phyloP scores from a whole-genome alignment of 2,888 invertebrate genomes.

The Cataglyphis rosenhaueri region DNA sequence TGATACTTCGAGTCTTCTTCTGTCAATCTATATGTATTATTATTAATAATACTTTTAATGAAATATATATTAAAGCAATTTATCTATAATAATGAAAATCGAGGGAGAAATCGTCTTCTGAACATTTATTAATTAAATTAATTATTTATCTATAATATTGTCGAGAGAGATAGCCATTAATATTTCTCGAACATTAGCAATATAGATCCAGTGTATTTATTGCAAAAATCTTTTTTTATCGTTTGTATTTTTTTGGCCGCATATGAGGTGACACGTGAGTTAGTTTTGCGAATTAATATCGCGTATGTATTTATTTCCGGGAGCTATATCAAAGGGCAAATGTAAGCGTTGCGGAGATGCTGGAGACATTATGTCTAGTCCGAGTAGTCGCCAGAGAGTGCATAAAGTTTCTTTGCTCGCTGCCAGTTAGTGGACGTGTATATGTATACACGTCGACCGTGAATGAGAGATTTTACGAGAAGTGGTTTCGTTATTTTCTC shows the following conservation, averaged over 20 bases:
- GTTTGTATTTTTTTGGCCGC: not conserved
- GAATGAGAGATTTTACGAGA: constrained; percentile 28
- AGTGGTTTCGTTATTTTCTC: not conserved
- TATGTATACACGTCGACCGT: constrained; percentile 5
- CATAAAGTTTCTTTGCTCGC: constrained; percentile 55
- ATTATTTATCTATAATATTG: not conserved
- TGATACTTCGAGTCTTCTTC: not conserved
- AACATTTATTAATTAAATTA: not conserved
- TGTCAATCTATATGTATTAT: not conserved
- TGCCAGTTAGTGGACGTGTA: constrained; percentile 20
- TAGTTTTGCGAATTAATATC: constrained; percentile 26
- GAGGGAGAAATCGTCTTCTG: not conserved
- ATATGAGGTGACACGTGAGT: not conserved
- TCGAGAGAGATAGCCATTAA: not conserved
- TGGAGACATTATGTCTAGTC: constrained; percentile 31
- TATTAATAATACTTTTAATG: not conserved
- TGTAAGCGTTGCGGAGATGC: constrained; percentile 15
- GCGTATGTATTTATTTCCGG: not conserved
- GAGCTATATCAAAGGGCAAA: constrained; percentile 42
- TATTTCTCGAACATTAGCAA: not conserved
- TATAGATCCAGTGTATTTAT: not conserved
- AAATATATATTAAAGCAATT: constrained; percentile 1
- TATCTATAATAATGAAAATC: not conserved
- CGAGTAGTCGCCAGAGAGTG: constrained; percentile 50
- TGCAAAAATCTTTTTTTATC: constrained; percentile 6